Evolutionary conservation across 2,113 vertebrate genomes (phyloP).

Genomic region (Bubo bubo): DNA sequence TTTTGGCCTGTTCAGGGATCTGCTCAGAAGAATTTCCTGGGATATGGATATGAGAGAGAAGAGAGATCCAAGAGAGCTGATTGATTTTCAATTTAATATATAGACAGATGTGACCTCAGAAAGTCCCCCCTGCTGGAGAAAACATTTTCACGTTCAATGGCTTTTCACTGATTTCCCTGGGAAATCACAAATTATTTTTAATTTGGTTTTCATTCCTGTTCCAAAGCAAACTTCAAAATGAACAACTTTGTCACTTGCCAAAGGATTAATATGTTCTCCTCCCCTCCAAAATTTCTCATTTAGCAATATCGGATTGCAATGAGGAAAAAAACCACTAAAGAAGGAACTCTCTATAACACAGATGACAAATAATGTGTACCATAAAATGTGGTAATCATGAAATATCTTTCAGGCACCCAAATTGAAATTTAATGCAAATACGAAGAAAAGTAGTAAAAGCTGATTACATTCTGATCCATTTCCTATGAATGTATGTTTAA

Average conservation of each 20-base stretch:
- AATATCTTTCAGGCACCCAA: not conserved
- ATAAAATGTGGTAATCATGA: constrained; percentile 42
- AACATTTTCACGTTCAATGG: not conserved
- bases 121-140: not conserved
- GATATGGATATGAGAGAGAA: not conserved
- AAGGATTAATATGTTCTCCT: constrained; percentile 2
- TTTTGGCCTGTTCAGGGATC: not conserved
- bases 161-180: not conserved
- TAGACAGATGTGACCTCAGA: not conserved
- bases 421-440: constrained; percentile 43
- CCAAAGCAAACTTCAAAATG: constrained; percentile 9
- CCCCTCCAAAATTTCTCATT: constrained; percentile 17
- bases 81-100: not conserved
- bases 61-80: not conserved
- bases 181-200: not conserved
- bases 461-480: constrained; percentile 5
- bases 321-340: not conserved
- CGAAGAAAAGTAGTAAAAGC: not conserved
- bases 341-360: not conserved
- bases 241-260: not conserved
- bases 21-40: not conserved
- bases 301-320: constrained; percentile 20
- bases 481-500: not conserved
- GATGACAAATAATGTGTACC: constrained; percentile 23
- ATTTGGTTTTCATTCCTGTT: constrained; percentile 22